Conservation (phyloP, 1,140 invertebrate species). For the Platyura marginata region DNA sequence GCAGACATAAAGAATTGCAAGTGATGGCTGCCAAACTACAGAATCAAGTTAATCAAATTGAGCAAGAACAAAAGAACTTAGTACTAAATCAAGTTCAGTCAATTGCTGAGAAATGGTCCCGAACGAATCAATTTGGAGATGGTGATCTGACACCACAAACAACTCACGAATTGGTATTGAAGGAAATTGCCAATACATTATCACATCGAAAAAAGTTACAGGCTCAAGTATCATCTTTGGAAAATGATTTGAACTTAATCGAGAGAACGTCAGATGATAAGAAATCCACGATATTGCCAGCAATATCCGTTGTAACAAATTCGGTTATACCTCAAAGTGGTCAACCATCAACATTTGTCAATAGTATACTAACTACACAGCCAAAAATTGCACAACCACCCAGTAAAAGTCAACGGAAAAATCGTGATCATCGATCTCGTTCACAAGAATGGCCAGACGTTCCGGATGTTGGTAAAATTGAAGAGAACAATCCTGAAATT, state of each 20-base stretch:
- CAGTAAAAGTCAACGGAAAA: constrained; percentile 32
- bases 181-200: constrained; percentile 67
- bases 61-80: constrained; percentile 50
- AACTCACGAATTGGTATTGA: constrained; percentile 59
- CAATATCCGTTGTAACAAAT: constrained; percentile 1
- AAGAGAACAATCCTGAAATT: constrained; percentile 79
- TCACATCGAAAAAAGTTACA: constrained; percentile 63
- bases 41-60: constrained; percentile 44
- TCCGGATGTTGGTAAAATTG: constrained; percentile 73
- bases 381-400: constrained; percentile 9
- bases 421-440: constrained; percentile 49
- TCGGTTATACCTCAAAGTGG: constrained; percentile 11
- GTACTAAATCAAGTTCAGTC: constrained; percentile 44
- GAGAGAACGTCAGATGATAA: constrained; percentile 47
- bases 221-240: constrained; percentile 51
- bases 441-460: constrained; percentile 83
- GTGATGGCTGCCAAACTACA: constrained; percentile 66
- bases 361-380: too few species aligned
- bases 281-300: constrained; percentile 28
- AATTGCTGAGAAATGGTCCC: constrained; percentile 43
- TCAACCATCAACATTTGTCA: constrained; percentile 7
- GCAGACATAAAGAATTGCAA: constrained; percentile 78
- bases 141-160: constrained; percentile 39
- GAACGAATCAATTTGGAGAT: constrained; percentile 28
- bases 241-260: constrained; percentile 53